Evolutionary conservation across 2,113 vertebrate species (phyloP), one percentile per base, ranked within the genome.

Genomic region (Lepus europaeus): DNA sequence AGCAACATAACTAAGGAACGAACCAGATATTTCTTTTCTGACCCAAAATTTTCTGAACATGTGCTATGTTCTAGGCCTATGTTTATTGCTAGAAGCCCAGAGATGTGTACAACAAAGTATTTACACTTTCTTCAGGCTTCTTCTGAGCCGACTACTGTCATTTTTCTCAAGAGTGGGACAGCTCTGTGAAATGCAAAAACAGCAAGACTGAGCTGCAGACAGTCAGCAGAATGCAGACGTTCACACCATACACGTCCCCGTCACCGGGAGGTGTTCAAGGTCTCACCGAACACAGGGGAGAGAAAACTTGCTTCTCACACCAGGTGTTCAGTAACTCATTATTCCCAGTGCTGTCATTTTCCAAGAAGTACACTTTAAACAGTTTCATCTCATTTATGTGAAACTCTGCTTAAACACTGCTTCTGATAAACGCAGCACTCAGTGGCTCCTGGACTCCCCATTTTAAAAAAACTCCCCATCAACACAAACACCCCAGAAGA

Each of bases 291-390:
- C 33, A 90, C 17, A 29, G 49, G 10, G 25, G 22, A 73, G 1
- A 23, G 14, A 3, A 63, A 6, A 82, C 31, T 86, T 3, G 22
- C 53, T 96, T 91, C 29, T 79, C 85, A 64, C 66, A 91, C 2
- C 87, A 31, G 6, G 8, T 77, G 27, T 49, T 92, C 95, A 90
- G 73, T 79, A 87, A 95, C 53, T 77, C 77, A 69, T 6, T 87
- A 59, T 31, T 91, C 36, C 68, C 80, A 93, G 84, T 13, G 53
- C 20, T 93, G 25, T 56, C 64, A 92, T 93, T 95, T 95, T 68
- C n/a, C 56, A 95, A 94, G 5, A 87, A 90, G 53, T 68, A 92
- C 82, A 88, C 91, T 23, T 92, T 66, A 88, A 91, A 95, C 33
- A 72, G 25, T 27, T 94, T 66, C 31, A 78, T 84, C 89, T 87